Evolutionary conservation across 2,113 vertebrate species (phyloP).

Genomic region (Labrus mixtus): DNA sequence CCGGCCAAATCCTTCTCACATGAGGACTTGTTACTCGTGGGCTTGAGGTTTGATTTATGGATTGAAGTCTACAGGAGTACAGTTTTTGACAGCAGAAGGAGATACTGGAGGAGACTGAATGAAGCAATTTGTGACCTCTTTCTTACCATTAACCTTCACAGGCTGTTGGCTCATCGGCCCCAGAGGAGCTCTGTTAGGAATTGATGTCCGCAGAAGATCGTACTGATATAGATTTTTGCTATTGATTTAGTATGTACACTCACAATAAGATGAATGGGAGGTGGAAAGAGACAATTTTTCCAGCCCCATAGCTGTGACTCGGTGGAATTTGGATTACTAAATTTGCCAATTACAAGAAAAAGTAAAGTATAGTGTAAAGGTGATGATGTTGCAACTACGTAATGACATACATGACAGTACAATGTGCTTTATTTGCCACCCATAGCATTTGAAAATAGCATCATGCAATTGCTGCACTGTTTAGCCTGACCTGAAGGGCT

Average conservation of each 20-base stretch:
- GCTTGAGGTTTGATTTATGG: conserved; percentile 51
- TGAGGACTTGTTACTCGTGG: conserved; percentile 24
- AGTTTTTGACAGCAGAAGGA: conserved; percentile 44
- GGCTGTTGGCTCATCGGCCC: conserved; percentile 28
- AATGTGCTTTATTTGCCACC: too few relatives aligned
- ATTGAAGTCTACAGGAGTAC: conserved; percentile 19
- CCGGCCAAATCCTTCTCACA: conserved; percentile 29
- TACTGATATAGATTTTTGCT: conserved; percentile 37
- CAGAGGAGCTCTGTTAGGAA: conserved; percentile 37
- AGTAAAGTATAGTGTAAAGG: conserved; percentile 13
- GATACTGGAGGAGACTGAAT: conserved; percentile 49
- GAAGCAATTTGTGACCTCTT: conserved; percentile 61
- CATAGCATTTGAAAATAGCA: neutral
- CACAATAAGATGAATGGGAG: conserved; percentile 28
- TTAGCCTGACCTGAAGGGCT: too few relatives aligned
- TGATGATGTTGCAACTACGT: neutral
- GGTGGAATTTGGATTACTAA: neutral
- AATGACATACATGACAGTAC: neutral
- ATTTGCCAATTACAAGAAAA: conserved; percentile 34
- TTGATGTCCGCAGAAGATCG: conserved; percentile 14
- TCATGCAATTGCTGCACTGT: neutral
- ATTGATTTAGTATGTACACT: conserved; percentile 49
- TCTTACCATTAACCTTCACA: conserved; percentile 56
- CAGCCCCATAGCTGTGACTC: neutral
- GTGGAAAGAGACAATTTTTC: conserved; percentile 21